phyloP scores from a whole-genome alignment of 2,113 vertebrate genomes.

The Natator depressus region DNA sequence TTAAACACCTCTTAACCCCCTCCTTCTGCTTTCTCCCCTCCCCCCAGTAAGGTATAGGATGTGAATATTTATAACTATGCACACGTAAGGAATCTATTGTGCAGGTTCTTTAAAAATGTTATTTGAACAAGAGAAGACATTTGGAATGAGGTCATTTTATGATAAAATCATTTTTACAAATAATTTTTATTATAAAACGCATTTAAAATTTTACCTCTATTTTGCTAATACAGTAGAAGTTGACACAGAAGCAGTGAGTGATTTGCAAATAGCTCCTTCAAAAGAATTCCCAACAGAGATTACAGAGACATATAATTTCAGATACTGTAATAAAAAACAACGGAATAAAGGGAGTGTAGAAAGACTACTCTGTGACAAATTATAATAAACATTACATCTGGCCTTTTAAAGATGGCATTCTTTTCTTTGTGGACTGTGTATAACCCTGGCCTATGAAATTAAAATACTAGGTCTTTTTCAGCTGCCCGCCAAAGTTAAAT shows the following conservation, averaged over 20 bases:
- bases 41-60: background rate
- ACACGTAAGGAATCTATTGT: background rate
- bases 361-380: conserved; percentile 37
- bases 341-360: conserved; percentile 33
- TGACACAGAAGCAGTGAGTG: conserved; percentile 51
- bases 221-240: conserved; percentile 54
- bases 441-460: background rate
- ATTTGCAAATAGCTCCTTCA: conserved; percentile 75
- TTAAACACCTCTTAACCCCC: background rate
- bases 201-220: conserved; percentile 33
- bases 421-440: background rate
- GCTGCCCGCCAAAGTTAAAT: conserved; percentile 36
- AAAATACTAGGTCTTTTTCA: conserved; percentile 19
- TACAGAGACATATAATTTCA: conserved; percentile 56
- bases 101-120: background rate
- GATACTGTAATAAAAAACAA: conserved; percentile 49
- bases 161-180: conserved; percentile 3
- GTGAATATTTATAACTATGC: background rate
- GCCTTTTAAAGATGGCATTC: background rate
- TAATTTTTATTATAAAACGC: background rate
- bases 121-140: background rate
- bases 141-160: background rate
- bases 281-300: conserved; percentile 69
- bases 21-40: background rate
- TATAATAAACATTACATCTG: conserved; percentile 51